These are phyloP conservation scores for Idris sp. DNA, from an alignment of 1,140 invertebrate species.

Conservation along the genomic window DNA sequence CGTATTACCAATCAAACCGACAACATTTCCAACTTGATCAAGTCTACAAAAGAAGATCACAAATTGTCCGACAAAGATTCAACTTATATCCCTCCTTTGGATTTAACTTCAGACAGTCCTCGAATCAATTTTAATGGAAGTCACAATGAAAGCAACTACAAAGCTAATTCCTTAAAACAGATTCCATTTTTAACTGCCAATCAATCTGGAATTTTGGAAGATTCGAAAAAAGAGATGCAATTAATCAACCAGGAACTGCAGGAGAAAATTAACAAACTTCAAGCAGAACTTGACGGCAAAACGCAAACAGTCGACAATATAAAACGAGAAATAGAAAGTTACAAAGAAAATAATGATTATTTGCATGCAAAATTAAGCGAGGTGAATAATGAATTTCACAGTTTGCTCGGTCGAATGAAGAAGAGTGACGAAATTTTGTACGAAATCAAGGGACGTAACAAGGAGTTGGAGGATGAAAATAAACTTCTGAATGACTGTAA, in stretches of 20 bases:
- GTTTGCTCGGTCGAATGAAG: constrained; percentile 28
- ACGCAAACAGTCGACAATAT: constrained; percentile 35
- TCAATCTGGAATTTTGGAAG: constrained; percentile 7
- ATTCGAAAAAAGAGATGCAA: constrained; percentile 10
- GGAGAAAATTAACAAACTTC: constrained; percentile 24
- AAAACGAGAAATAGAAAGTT: constrained; percentile 32
- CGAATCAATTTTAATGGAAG: background rate
- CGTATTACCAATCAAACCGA: constrained; percentile 60
- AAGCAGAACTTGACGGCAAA: constrained; percentile 26
- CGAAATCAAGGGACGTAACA: constrained; percentile 32
- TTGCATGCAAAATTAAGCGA: constrained; percentile 32
- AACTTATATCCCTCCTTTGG: constrained; percentile 28
- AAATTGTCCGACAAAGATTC: constrained; percentile 13
- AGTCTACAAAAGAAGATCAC: constrained; percentile 72
- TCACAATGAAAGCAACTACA: constrained; percentile 22
- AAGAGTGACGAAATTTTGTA: constrained; percentile 39
- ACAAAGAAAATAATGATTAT: constrained; percentile 37
- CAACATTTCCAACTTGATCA: constrained; percentile 72
- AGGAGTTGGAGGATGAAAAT: constrained; percentile 38
- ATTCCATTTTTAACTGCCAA: constrained; percentile 14
- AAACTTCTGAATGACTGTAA: constrained; percentile 25
- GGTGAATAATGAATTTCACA: constrained; percentile 35
- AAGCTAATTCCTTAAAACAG: constrained; percentile 1
- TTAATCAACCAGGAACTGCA: constrained; percentile 20
- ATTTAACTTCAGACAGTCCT: constrained; percentile 31